phyloP scores from a whole-genome alignment of 1,140 invertebrate genomes.

The Drosophila athabasca region DNA sequence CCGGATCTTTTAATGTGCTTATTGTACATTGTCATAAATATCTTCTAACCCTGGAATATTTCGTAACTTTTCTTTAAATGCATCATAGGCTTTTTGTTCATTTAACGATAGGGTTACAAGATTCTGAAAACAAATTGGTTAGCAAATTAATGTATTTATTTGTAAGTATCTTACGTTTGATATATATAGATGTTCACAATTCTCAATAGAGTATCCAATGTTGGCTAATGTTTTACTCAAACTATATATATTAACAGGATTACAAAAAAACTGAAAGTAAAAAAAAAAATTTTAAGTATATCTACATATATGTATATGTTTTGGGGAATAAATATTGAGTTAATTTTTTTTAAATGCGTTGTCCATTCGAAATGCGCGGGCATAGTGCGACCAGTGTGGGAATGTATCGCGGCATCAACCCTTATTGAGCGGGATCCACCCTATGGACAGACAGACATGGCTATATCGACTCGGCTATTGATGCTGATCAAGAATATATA shows the following conservation, averaged over 20 bases:
- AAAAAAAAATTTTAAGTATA: neutral
- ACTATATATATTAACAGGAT: slow-evolving; percentile 34
- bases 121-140: slow-evolving; percentile 37
- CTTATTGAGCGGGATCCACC: too few relatives aligned
- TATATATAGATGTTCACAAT: slow-evolving; percentile 57
- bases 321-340: too few relatives aligned
- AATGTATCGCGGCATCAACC: too few relatives aligned
- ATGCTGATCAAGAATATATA: too few relatives aligned
- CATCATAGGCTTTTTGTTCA: slow-evolving; percentile 52
- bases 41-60: slow-evolving; percentile 62
- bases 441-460: too few relatives aligned
- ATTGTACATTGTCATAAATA: slow-evolving; percentile 70
- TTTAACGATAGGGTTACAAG: slow-evolving; percentile 41
- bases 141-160: neutral
- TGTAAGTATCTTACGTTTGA: slow-evolving; percentile 39
- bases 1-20: neutral
- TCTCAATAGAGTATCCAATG: slow-evolving; percentile 55
- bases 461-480: too few relatives aligned
- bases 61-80: slow-evolving; percentile 54
- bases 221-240: slow-evolving; percentile 39
- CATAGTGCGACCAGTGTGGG: too few relatives aligned
- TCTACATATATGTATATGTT: too few relatives aligned
- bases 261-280: slow-evolving; percentile 55
- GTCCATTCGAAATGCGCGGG: too few relatives aligned
- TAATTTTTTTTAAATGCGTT: too few relatives aligned